A percentile compares a stretch with the other conserved stretches of the same genome.
Conservation (phyloP, 1,140 invertebrate species). For the Bombus superbus region DNA sequence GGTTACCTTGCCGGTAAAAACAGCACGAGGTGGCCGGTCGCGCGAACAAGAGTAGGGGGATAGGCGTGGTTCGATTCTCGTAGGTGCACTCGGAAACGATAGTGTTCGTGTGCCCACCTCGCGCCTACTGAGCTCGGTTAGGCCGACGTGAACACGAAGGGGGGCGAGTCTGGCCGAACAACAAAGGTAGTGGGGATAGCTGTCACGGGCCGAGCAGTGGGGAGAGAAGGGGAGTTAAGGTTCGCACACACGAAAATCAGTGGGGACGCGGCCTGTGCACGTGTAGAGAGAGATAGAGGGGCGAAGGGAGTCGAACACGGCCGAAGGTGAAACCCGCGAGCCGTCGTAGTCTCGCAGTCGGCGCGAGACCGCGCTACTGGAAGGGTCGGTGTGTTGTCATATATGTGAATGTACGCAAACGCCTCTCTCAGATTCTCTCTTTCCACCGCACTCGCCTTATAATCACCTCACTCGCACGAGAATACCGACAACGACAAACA, state of each 20-base stretch:
- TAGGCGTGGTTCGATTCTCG: slow-evolving; percentile 73
- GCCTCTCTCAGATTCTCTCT: slow-evolving; percentile 41
- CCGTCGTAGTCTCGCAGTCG: slow-evolving; percentile 77
- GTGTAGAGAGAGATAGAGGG: slow-evolving; percentile 55
- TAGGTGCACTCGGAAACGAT: slow-evolving; percentile 62
- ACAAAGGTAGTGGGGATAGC: slow-evolving; percentile 32
- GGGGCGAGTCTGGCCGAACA: slow-evolving; percentile 53
- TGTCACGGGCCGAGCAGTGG: slow-evolving; percentile 48
- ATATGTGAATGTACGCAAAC: slow-evolving; percentile 56
- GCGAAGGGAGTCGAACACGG: slow-evolving; percentile 64
- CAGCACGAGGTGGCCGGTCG: slow-evolving; percentile 66
- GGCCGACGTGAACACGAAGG: slow-evolving; percentile 51
- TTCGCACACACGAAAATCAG: slow-evolving; percentile 62
- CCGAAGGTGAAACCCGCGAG: slow-evolving; percentile 79
- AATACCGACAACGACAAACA: slow-evolving; percentile 13
- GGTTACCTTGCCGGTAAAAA: slow-evolving; percentile 66
- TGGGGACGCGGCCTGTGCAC: slow-evolving; percentile 56
- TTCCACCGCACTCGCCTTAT: slow-evolving; percentile 18
- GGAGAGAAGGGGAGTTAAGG: slow-evolving; percentile 59
- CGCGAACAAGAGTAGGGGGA: slow-evolving; percentile 67
- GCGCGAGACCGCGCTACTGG: slow-evolving; percentile 81
- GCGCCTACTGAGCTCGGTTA: slow-evolving; percentile 69
- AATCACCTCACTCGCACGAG: slow-evolving; percentile 21
- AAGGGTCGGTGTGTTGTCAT: slow-evolving; percentile 69
- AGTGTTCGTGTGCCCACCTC: slow-evolving; percentile 74